phyloP scores from a whole-genome alignment of 2,888 invertebrate species.

The Epinotia ramella region DNA sequence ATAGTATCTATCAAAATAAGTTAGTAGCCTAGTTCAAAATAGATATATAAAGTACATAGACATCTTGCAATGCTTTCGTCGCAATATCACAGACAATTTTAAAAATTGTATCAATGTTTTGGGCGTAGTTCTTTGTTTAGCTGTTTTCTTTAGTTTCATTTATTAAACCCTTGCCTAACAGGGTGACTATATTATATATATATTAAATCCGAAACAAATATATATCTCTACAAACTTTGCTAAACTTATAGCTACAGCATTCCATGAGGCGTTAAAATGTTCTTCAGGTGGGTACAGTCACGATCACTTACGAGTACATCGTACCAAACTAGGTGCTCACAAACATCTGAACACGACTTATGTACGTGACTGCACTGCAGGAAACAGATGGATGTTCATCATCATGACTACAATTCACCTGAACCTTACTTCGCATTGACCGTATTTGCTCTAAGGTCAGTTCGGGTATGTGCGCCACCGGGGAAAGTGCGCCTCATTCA shows the following conservation, averaged over 20 bases:
- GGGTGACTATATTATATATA: not conserved
- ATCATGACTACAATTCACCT: not conserved
- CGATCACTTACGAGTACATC: not conserved
- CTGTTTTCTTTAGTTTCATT: slow-evolving; percentile 28
- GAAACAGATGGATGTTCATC: not conserved
- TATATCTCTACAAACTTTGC: slow-evolving; percentile 8
- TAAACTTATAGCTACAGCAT: not conserved
- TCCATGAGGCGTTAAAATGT: not conserved
- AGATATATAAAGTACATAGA: slow-evolving; percentile 48
- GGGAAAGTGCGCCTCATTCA: too few species aligned
- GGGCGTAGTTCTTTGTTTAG: slow-evolving; percentile 41
- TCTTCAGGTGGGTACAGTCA: not conserved
- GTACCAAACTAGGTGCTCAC: not conserved
- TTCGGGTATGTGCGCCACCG: too few species aligned
- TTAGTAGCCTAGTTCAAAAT: slow-evolving; percentile 52
- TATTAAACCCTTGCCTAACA: not conserved
- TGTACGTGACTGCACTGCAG: not conserved
- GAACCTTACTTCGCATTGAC: not conserved
- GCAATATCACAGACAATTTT: slow-evolving; percentile 76
- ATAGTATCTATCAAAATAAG: slow-evolving; percentile 56
- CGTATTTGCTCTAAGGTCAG: not conserved
- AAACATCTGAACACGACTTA: not conserved
- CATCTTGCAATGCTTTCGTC: slow-evolving; percentile 63
- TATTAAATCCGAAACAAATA: not conserved
- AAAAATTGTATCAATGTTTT: slow-evolving; percentile 44